Percentiles rank a stretch among this genome's conserved stretches.
Conservation (phyloP, 2,888 invertebrate species). For the Drosophila tanythrix region DNA sequence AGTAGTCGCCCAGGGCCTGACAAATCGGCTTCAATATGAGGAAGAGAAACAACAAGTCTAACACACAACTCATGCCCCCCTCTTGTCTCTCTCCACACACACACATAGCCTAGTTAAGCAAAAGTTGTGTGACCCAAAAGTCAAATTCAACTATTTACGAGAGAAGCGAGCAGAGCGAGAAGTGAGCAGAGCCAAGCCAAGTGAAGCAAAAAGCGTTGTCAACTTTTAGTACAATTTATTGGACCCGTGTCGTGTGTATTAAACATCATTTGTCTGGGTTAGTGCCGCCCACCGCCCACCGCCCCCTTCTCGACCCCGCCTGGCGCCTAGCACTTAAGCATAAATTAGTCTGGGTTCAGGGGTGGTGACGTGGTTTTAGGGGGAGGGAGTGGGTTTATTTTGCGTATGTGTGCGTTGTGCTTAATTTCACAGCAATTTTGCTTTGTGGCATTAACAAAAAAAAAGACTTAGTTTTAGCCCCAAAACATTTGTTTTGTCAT, state of each 20-base stretch:
- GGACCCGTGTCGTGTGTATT: constrained; percentile 61
- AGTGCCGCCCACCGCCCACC: not conserved
- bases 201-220: constrained; percentile 18
- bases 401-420: constrained; percentile 44
- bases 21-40: constrained; percentile 23
- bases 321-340: constrained; percentile 35
- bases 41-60: not conserved
- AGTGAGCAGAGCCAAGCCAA: constrained; percentile 8
- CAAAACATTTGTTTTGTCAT: constrained; percentile 51
- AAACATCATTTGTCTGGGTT: constrained; percentile 52
- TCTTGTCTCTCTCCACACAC: not conserved
- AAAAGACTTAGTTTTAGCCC: constrained; percentile 13
- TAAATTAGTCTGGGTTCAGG: constrained; percentile 12
- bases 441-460: constrained; percentile 45
- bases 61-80: not conserved
- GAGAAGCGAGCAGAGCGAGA: not conserved
- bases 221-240: constrained; percentile 58
- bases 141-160: constrained; percentile 38
- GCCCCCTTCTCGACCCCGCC: not conserved
- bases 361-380: not conserved
- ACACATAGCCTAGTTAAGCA: constrained; percentile 16
- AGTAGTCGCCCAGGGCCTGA: constrained; percentile 14
- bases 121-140: constrained; percentile 26
- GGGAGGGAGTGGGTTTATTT: no score
- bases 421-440: constrained; percentile 53